phyloP scores from a whole-genome alignment of 2,888 invertebrate species.

The Teinopalpus imperialis region DNA sequence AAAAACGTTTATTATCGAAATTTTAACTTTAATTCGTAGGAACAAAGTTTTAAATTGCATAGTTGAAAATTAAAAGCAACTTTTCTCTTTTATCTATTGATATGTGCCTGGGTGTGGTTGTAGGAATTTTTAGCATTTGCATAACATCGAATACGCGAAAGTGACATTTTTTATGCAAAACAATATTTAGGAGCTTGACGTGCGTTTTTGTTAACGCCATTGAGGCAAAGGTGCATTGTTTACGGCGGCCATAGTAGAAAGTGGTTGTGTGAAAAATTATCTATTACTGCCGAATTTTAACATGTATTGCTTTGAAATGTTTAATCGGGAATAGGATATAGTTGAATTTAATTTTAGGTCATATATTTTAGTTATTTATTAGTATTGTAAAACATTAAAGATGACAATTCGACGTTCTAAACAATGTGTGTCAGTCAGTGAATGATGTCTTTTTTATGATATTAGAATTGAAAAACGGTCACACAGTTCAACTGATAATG shows the following conservation, averaged over 20 bases:
- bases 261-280: conserved; percentile 9
- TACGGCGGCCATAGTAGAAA: conserved; percentile 7
- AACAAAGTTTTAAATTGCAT: conserved; percentile 27
- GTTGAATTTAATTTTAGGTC: too few species aligned
- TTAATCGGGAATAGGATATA: too few species aligned
- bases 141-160: conserved; percentile 36
- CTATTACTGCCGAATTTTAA: background rate
- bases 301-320: too few species aligned
- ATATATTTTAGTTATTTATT: too few species aligned
- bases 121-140: conserved; percentile 39
- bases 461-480: too few species aligned
- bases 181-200: conserved; percentile 23
- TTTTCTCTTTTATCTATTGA: conserved; percentile 47
- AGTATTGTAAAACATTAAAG: too few species aligned
- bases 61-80: conserved; percentile 43
- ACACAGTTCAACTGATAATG: too few species aligned
- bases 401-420: background rate
- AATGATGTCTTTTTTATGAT: background rate
- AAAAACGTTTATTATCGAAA: conserved; percentile 24
- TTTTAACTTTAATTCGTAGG: conserved; percentile 30
- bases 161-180: conserved; percentile 23
- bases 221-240: conserved; percentile 6
- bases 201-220: background rate
- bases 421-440: background rate
- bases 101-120: conserved; percentile 34